Conservation (phyloP, 2,888 invertebrate species). For the Unio pictorum region DNA sequence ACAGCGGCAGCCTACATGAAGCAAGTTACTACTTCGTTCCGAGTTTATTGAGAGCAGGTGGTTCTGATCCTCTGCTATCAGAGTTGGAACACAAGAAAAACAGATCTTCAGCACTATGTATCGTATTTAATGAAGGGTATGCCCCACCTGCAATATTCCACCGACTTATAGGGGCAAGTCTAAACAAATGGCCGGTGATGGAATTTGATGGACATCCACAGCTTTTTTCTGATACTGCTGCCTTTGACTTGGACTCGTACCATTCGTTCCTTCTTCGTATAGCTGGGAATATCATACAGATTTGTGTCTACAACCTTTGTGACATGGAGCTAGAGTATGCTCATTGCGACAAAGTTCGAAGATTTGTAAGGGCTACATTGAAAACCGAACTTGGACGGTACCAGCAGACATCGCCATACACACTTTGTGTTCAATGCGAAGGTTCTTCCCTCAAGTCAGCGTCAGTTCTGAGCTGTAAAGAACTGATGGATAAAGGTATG, state of each 20-base stretch:
- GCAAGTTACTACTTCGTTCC: constrained; percentile 35
- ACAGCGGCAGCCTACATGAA: constrained; percentile 11
- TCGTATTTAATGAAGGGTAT: constrained; percentile 32
- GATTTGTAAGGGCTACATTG: constrained; percentile 21
- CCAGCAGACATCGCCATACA: constrained; percentile 28
- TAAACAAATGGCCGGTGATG: constrained; percentile 19
- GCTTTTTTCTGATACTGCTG: constrained; percentile 23
- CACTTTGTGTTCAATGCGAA: constrained; percentile 27
- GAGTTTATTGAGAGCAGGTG: constrained; percentile 25
- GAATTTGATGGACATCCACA: constrained; percentile 20
- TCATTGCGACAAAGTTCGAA: constrained; percentile 27
- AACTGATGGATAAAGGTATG: constrained; percentile 25
- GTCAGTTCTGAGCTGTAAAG: constrained; percentile 26
- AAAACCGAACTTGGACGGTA: constrained; percentile 32
- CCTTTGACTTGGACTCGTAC: constrained; percentile 24
- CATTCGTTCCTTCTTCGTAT: constrained; percentile 26
- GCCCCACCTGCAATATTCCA: constrained; percentile 32
- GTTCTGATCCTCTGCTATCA: constrained; percentile 5
- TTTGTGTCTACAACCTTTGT: constrained; percentile 24
- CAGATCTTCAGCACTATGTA: constrained; percentile 28
- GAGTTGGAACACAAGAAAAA: not conserved
- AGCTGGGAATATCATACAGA: constrained; percentile 19
- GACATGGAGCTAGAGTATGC: constrained; percentile 19
- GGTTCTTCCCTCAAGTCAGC: constrained; percentile 11
- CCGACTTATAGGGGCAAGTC: constrained; percentile 28